These are phyloP conservation scores for Spodoptera exigua DNA, from an alignment of 2,888 invertebrate genomes.

Conservation along the genomic window DNA sequence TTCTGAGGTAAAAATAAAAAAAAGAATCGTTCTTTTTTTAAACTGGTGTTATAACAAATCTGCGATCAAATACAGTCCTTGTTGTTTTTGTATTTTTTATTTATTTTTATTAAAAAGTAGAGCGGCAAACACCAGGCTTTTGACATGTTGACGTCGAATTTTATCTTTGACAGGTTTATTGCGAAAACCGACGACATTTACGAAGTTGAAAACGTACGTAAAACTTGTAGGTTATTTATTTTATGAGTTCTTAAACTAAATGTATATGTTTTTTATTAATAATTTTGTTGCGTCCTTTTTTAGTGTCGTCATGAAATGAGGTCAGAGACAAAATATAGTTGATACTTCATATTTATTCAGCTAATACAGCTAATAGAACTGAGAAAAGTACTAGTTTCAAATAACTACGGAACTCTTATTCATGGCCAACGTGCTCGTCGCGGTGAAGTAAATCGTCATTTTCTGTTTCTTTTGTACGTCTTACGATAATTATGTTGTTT, in stretches of 20 bases:
- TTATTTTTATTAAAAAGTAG: slow-evolving; percentile 11
- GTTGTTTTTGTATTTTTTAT: slow-evolving; percentile 5
- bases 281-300: slow-evolving; percentile 23
- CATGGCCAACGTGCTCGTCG: no score
- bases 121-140: neutral
- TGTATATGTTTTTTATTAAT: slow-evolving; percentile 13
- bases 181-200: neutral
- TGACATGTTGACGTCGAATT: slow-evolving; percentile 32
- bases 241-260: slow-evolving; percentile 17
- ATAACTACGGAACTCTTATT: no score
- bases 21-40: slow-evolving; percentile 10
- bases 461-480: no score
- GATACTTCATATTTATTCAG: no score
- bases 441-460: no score
- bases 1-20: slow-evolving; percentile 2
- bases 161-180: slow-evolving; percentile 38
- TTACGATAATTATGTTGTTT: no score
- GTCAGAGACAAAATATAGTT: no score
- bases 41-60: slow-evolving; percentile 14
- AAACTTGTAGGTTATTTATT: slow-evolving; percentile 7
- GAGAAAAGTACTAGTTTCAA: no score
- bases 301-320: neutral
- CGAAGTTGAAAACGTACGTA: neutral
- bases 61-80: neutral
- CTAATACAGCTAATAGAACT: no score